phyloP scores from a whole-genome alignment of 2,797 vertebrate species.

The Sebastes kiyomatsui region DNA sequence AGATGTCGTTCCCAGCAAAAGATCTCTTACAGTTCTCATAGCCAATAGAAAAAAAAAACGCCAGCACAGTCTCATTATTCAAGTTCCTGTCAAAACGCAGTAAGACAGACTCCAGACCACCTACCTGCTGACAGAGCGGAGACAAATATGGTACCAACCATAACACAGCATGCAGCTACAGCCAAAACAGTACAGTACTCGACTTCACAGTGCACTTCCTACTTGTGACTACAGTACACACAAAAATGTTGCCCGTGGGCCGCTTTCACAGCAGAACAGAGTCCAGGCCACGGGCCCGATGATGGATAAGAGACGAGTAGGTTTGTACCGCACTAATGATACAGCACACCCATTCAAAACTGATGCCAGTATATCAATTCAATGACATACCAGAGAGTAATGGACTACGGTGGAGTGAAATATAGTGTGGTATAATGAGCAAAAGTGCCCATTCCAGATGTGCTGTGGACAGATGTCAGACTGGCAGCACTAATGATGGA shows the following conservation, averaged over 20 bases:
- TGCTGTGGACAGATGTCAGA: conserved; percentile 28
- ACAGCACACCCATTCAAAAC: conserved; percentile 20
- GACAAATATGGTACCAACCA: conserved; percentile 49
- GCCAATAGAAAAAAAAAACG: not conserved
- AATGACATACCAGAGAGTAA: conserved; percentile 35
- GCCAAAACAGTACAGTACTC: conserved; percentile 41
- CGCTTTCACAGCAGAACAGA: conserved; percentile 33
- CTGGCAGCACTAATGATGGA: conserved; percentile 7
- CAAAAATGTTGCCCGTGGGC: conserved; percentile 27
- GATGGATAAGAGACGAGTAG: conserved; percentile 29
- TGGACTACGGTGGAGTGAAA: conserved; percentile 26
- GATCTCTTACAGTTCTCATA: not conserved
- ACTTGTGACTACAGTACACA: conserved; percentile 4
- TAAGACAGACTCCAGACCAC: conserved; percentile 50
- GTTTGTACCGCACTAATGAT: conserved; percentile 18
- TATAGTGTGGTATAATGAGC: conserved; percentile 3
- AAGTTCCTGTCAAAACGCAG: conserved; percentile 48
- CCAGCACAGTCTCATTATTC: conserved; percentile 15
- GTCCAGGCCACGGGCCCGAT: conserved; percentile 33
- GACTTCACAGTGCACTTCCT: conserved; percentile 29
- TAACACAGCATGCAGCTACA: conserved; percentile 45
- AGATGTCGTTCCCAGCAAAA: not conserved
- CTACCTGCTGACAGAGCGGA: conserved; percentile 60
- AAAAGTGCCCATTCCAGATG: conserved; percentile 36
- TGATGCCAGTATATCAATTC: conserved; percentile 25